Conservation (phyloP, 2,797 vertebrate genomes). For the Natrix natrix region DNA sequence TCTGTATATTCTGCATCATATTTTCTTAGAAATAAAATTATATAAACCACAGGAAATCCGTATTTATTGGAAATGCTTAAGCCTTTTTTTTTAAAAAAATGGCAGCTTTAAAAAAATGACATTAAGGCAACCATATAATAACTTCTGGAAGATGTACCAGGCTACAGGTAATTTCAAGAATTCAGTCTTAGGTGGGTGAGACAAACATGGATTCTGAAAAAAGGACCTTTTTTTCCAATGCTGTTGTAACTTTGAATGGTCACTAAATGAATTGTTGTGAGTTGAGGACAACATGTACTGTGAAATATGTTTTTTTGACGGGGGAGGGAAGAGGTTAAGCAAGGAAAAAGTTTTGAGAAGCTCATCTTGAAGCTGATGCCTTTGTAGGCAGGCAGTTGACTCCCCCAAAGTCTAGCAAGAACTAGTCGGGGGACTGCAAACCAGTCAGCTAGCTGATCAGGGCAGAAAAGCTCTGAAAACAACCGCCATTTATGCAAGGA, state of each 20-base stretch:
- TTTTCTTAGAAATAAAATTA: slow-evolving; percentile 17
- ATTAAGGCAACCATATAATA: background rate
- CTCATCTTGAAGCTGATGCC: background rate
- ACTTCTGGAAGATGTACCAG: background rate
- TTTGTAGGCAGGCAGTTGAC: background rate
- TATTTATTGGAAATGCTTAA: background rate
- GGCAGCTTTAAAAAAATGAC: background rate
- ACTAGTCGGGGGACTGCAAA: background rate
- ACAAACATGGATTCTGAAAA: background rate
- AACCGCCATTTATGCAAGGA: background rate
- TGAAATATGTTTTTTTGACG: background rate
- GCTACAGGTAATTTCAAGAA: background rate
- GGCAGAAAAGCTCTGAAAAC: background rate
- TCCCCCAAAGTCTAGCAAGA: background rate
- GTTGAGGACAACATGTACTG: background rate
- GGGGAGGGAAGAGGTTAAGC: background rate
- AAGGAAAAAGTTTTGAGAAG: background rate
- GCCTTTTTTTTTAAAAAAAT: background rate
- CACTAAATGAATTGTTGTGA: background rate
- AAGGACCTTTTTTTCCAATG: background rate
- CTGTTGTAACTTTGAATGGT: background rate
- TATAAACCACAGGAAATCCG: background rate
- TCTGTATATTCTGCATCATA: slow-evolving; percentile 50
- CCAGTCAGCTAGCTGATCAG: background rate
- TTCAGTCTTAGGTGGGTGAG: background rate